Evolutionary conservation across 2,888 invertebrate genomes (phyloP).

Genomic region (Ochlodes sylvanus): DNA sequence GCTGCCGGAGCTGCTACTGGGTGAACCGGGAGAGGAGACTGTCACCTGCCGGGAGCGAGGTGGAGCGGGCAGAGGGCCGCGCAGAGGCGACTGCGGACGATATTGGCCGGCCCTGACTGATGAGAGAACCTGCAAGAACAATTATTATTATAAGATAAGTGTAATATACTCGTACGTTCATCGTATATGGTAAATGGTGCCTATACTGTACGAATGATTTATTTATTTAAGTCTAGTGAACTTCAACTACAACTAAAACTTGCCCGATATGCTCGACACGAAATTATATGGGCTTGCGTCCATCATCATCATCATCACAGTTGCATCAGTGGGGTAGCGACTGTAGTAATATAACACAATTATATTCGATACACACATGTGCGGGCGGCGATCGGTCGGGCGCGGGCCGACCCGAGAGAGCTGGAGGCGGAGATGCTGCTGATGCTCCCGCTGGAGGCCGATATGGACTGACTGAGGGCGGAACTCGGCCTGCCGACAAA

Average conservation of each 20-base stretch:
- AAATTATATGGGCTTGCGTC: no score
- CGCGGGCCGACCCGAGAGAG: conserved; percentile 83
- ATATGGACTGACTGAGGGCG: conserved; percentile 92
- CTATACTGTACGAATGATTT: no score
- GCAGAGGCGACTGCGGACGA: conserved; percentile 89
- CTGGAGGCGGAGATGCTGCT: conserved; percentile 85
- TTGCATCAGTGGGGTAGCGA: no score
- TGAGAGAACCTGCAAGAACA: conserved; percentile 85
- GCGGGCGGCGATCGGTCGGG: conserved; percentile 89
- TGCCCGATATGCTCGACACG: no score
- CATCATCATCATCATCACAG: no score
- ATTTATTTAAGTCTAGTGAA: no score
- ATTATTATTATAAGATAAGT: neutral
- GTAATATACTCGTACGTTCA: no score
- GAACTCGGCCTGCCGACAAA: conserved; percentile 87
- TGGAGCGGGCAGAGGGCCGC: conserved; percentile 84
- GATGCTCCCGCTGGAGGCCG: conserved; percentile 85
- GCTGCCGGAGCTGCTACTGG: conserved; percentile 94
- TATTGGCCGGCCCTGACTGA: conserved; percentile 89
- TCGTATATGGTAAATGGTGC: neutral
- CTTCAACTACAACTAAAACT: no score
- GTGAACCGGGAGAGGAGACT: conserved; percentile 91
- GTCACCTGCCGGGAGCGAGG: conserved; percentile 80
- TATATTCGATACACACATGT: conserved; percentile 83
- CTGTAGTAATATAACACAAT: no score